Evolutionary conservation across 2,113 vertebrate species (phyloP).

Genomic region (Todiramphus saurophagus): DNA sequence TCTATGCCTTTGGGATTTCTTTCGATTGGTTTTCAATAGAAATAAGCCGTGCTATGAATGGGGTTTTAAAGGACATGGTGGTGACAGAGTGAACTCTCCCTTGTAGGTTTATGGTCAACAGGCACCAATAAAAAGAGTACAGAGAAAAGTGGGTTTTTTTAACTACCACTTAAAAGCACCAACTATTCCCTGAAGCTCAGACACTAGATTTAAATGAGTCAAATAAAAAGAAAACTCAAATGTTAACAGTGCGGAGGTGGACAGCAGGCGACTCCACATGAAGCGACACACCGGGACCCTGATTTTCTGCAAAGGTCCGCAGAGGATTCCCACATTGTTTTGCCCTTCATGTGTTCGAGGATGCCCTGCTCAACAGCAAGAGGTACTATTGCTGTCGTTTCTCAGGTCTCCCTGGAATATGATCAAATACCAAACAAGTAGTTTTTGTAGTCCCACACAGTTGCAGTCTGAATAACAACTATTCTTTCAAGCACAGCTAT

Average conservation of each 20-base stretch:
- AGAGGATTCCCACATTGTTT: background rate
- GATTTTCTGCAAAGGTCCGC: background rate
- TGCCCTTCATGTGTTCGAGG: background rate
- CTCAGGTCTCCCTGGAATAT: background rate
- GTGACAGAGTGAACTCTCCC: constrained; percentile 2
- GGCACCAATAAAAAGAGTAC: background rate
- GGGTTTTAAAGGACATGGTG: background rate
- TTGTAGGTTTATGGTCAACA: constrained; percentile 32
- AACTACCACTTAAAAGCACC: background rate
- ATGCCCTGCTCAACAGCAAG: background rate
- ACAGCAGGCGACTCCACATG: background rate
- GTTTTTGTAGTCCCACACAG: background rate
- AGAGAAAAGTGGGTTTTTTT: background rate
- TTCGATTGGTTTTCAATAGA: background rate
- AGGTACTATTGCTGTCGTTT: background rate
- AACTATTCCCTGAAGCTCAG: constrained; percentile 1
- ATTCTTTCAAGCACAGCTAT: constrained; percentile 12
- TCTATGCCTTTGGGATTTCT: background rate
- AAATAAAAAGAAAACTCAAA: constrained; percentile 12
- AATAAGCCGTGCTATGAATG: background rate
- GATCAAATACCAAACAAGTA: background rate
- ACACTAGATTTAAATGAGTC: background rate
- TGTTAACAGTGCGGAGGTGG: background rate
- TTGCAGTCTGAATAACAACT: background rate
- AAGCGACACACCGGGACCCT: background rate